phyloP scores from a whole-genome alignment of 2,113 vertebrate genomes.

The Brachypteracias leptosomus region DNA sequence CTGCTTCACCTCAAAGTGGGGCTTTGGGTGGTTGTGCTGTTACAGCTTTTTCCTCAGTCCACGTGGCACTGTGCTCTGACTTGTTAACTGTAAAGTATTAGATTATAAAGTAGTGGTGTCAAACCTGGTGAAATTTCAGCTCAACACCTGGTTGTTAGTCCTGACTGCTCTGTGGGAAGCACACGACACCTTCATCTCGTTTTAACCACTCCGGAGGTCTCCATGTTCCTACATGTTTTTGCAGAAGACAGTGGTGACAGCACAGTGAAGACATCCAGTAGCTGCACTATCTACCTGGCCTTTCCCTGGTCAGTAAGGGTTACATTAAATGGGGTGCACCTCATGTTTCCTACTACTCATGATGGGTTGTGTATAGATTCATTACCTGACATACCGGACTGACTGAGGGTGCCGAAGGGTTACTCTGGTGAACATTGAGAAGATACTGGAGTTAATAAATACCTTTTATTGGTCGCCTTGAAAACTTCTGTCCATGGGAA shows the following conservation, averaged over 20 bases:
- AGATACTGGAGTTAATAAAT: not conserved
- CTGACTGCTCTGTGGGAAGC: not conserved
- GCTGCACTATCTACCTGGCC: not conserved
- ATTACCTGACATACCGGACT: not conserved
- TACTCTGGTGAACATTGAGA: not conserved
- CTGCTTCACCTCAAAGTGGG: not conserved
- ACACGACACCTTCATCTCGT: rapidly evolving
- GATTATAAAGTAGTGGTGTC: not conserved
- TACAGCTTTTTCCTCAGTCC: no score
- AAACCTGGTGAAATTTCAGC: not conserved
- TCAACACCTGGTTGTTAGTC: rapidly evolving
- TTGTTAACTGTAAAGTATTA: no score
- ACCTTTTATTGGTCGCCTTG: not conserved
- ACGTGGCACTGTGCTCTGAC: no score
- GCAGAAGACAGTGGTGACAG: not conserved
- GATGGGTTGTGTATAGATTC: not conserved
- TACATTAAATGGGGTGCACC: not conserved
- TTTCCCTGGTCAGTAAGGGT: not conserved
- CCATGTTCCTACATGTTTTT: not conserved
- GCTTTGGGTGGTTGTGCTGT: not conserved
- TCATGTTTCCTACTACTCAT: rapidly evolving
- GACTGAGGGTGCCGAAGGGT: not conserved
- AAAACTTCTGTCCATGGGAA: not conserved
- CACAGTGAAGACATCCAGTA: not conserved
- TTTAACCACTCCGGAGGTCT: not conserved